Percentiles rank a stretch among this genome's conserved stretches.
Conservation (phyloP, 2,797 vertebrate species). For the Anguilla obscura region DNA sequence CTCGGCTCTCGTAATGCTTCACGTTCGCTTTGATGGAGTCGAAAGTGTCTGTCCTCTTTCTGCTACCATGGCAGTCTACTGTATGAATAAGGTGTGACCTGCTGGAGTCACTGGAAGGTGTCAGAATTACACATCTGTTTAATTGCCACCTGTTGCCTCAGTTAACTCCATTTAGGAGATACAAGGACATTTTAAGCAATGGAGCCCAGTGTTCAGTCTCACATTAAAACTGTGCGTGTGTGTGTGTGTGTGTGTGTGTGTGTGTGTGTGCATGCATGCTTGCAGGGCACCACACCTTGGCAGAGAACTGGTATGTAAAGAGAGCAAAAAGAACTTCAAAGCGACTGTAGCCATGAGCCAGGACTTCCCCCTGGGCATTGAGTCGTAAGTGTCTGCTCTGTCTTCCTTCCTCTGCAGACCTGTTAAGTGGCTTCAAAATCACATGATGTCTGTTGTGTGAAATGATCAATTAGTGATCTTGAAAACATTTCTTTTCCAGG, state of each 20-base stretch:
- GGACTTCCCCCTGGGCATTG: conserved; percentile 94
- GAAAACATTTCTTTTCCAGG: conserved; percentile 62
- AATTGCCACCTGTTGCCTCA: not conserved
- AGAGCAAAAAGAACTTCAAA: conserved; percentile 99
- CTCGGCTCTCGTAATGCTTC: not conserved
- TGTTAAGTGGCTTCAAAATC: not conserved
- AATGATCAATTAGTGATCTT: not conserved
- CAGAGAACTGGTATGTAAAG: conserved; percentile 95
- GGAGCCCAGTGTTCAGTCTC: not conserved
- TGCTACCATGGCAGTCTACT: not conserved
- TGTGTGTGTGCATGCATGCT: conserved; percentile 21
- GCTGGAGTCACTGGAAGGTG: not conserved
- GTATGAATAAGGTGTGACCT: not conserved
- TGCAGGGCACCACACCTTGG: conserved; percentile 93
- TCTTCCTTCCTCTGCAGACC: not conserved
- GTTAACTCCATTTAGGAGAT: not conserved
- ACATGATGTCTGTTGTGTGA: not conserved
- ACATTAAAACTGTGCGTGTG: not conserved
- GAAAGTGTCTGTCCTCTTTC: not conserved
- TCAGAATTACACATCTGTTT: not conserved
- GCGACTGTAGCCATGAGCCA: conserved; percentile 99
- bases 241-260: not conserved
- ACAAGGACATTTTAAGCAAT: conserved; percentile 1
- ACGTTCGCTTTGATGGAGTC: not conserved
- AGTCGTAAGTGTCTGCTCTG: conserved; percentile 82